These are phyloP conservation scores for Salminus brasiliensis DNA, from an alignment of 2,113 vertebrate genomes.

Conservation along the genomic window DNA sequence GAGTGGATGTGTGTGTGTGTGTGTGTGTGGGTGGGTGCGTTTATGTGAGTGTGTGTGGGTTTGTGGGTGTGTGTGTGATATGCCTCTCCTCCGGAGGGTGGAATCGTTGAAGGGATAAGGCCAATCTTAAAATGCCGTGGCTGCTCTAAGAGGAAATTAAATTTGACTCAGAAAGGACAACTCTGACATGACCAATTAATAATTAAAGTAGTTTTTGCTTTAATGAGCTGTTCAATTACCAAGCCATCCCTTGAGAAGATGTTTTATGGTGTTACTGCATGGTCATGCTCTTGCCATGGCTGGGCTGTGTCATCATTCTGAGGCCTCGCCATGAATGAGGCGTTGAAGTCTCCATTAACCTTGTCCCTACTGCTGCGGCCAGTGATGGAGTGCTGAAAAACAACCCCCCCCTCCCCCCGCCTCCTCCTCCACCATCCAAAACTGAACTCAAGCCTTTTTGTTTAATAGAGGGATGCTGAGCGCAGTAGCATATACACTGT, in stretches of 20 bases:
- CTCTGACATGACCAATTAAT: constrained; percentile 93
- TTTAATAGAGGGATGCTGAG: not conserved
- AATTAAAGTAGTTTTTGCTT: constrained; percentile 88
- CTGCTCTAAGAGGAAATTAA: constrained; percentile 77
- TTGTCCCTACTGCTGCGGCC: constrained; percentile 82
- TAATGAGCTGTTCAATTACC: constrained; percentile 94
- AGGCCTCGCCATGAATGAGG: constrained; percentile 67
- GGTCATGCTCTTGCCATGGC: constrained; percentile 68
- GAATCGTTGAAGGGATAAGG: constrained; percentile 63
- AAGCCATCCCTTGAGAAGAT: constrained; percentile 83
- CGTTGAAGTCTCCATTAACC: constrained; percentile 89
- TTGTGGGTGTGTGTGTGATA: constrained; percentile 40
- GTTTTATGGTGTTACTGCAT: constrained; percentile 81
- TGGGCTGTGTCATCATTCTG: constrained; percentile 46
- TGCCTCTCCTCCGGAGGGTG: constrained; percentile 63
- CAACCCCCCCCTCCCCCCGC: constrained; percentile 2
- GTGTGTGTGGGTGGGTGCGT: constrained; percentile 40
- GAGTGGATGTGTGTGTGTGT: constrained; percentile 60
- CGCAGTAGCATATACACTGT: not conserved
- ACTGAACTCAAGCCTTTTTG: not conserved
- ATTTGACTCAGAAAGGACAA: constrained; percentile 91
- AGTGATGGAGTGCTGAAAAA: constrained; percentile 67
- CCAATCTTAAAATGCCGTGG: constrained; percentile 68
- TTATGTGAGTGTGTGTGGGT: constrained; percentile 42
- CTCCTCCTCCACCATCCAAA: constrained; percentile 2